Conservation (phyloP, 2,113 vertebrate species). For the Acrocephalus kingi region DNA sequence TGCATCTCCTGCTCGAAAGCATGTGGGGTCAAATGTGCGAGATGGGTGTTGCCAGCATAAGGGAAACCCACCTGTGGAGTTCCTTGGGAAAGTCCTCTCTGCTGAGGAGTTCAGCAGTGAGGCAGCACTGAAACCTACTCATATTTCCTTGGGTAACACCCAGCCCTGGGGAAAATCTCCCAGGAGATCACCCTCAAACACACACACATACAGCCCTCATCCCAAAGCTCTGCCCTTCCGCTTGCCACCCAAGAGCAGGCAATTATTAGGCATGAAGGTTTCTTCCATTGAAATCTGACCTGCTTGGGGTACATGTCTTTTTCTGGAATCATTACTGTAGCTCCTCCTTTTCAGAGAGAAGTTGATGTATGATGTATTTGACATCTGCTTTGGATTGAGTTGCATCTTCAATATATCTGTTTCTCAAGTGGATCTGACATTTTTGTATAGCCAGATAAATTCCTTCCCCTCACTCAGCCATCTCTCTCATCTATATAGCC, state of each 20-base stretch:
- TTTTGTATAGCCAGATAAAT: not conserved
- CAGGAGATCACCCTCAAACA: slow-evolving; percentile 41
- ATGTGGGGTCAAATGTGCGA: rapidly evolving
- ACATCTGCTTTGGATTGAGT: not conserved
- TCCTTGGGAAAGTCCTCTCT: not conserved
- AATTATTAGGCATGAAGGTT: not conserved
- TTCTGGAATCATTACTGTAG: not conserved
- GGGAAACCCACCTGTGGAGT: slow-evolving; percentile 14
- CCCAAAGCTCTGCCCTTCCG: not conserved
- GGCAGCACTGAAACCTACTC: slow-evolving; percentile 21
- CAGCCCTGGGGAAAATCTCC: slow-evolving; percentile 46
- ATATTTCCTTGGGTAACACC: slow-evolving; percentile 39
- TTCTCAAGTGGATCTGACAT: not conserved
- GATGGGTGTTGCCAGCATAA: not conserved
- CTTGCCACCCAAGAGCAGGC: slow-evolving; percentile 14
- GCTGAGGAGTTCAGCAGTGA: not conserved
- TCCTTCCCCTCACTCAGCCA: not conserved
- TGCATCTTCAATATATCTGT: not conserved
- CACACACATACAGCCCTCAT: not conserved
- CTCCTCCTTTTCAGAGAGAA: not conserved
- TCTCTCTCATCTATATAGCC: not conserved
- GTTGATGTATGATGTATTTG: not conserved
- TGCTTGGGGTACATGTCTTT: not conserved
- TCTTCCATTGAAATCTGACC: not conserved
- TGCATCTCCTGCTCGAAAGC: not conserved